A percentile compares a stretch with the other conserved stretches of the same genome.
Conservation (phyloP, 64 coral and sea anemone genomes). For the Cladopsammia gracilis region DNA sequence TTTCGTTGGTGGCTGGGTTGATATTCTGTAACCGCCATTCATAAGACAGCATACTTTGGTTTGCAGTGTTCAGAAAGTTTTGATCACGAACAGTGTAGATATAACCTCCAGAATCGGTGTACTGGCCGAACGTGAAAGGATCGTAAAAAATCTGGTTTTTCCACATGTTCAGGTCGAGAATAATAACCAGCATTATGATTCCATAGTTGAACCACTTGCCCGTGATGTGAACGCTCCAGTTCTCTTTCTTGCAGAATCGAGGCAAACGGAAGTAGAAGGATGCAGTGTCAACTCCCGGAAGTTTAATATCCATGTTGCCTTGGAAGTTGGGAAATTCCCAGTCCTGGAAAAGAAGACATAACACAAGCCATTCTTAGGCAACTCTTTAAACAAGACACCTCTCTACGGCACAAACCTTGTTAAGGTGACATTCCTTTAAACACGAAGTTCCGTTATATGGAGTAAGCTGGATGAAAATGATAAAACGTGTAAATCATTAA, state of each 20-base stretch:
- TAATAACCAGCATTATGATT: conserved; percentile 96
- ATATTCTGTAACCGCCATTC: conserved; percentile 78
- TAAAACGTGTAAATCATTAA: too few species aligned
- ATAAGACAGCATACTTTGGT: conserved; percentile 85
- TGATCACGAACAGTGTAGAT: conserved; percentile 78
- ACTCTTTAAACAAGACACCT: too few species aligned
- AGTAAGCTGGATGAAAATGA: too few species aligned
- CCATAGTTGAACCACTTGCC: conserved; percentile 99
- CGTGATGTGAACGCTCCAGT: conserved; percentile 94
- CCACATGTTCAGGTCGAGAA: conserved; percentile 99
- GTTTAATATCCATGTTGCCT: conserved; percentile 90
- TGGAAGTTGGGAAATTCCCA: conserved; percentile 98
- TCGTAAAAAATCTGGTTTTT: conserved; percentile 99
- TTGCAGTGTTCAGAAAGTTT: conserved; percentile 66
- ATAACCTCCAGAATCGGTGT: conserved; percentile 70
- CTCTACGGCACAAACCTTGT: too few species aligned
- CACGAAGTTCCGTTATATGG: too few species aligned
- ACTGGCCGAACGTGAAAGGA: conserved; percentile 93
- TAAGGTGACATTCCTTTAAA: too few species aligned
- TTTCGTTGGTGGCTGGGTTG: conserved; percentile 78
- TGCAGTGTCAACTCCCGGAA: conserved; percentile 87
- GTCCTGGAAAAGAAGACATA: conserved; percentile 68
- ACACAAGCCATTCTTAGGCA: not conserved
- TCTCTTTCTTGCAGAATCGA: conserved; percentile 85
- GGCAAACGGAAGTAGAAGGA: conserved; percentile 87